Conservation (phyloP, 1,140 invertebrate species). For the Cotesia typhae region DNA sequence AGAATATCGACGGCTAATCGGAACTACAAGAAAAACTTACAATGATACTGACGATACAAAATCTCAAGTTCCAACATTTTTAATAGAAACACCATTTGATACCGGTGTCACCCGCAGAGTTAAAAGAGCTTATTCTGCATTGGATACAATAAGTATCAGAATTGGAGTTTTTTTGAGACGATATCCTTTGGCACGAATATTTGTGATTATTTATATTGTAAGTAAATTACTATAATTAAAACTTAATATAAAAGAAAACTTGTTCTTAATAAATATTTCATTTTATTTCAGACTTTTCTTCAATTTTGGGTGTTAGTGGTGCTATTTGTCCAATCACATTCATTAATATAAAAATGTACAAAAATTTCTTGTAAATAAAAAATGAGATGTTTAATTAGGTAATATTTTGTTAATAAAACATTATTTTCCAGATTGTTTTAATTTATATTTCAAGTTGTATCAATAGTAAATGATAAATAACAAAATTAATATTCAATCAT, state of each 20-base stretch:
- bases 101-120: conserved; percentile 79
- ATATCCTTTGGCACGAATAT: conserved; percentile 82
- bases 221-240: conserved; percentile 41
- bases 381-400: background rate
- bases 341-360: conserved; percentile 56
- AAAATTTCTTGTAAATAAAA: conserved; percentile 16
- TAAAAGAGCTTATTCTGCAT: conserved; percentile 79
- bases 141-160: conserved; percentile 80
- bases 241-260: conserved; percentile 1
- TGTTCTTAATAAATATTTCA: conserved; percentile 23
- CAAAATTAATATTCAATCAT: too few relatives aligned
- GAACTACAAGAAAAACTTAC: conserved; percentile 55
- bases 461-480: too few relatives aligned
- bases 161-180: conserved; percentile 81
- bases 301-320: conserved; percentile 79
- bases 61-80: conserved; percentile 75
- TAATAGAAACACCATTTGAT: conserved; percentile 81
- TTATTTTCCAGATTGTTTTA: too few relatives aligned
- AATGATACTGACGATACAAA: conserved; percentile 76
- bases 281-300: conserved; percentile 69
- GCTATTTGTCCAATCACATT: conserved; percentile 73
- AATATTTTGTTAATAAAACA: conserved; percentile 2
- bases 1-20: conserved; percentile 63
- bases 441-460: too few relatives aligned
- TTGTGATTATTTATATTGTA: conserved; percentile 81